These are phyloP conservation scores for Stratiolaelaps scimitus DNA, from an alignment of 1,140 invertebrate genomes.

Conservation along the genomic window DNA sequence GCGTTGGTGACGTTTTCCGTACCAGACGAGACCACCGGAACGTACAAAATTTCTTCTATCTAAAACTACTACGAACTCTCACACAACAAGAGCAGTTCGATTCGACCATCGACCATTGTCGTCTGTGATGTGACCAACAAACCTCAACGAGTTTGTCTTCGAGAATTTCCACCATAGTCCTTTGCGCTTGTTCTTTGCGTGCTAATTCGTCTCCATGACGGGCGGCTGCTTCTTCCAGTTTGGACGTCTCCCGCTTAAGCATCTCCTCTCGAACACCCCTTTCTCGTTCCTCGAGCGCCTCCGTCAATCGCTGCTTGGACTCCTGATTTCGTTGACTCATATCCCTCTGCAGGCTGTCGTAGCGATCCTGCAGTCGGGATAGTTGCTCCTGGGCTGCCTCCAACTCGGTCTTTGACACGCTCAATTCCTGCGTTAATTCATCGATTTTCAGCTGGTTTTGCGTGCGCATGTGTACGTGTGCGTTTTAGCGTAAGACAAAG, in stretches of 20 bases:
- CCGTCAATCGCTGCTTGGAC: background rate
- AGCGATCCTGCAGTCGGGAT: background rate
- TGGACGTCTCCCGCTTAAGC: background rate
- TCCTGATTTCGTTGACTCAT: background rate
- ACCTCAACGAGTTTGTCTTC: slow-evolving; percentile 24
- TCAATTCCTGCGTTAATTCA: background rate
- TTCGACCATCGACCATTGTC: too few species aligned
- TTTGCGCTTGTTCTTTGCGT: background rate
- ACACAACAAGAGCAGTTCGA: too few species aligned
- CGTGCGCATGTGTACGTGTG: too few species aligned
- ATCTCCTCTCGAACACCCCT: background rate
- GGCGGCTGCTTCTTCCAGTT: background rate
- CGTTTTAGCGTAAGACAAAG: too few species aligned
- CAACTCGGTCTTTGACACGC: background rate
- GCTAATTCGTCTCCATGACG: background rate
- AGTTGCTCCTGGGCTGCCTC: background rate
- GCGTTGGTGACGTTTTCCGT: too few species aligned
- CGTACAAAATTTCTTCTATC: too few species aligned
- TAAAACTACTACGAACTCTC: too few species aligned
- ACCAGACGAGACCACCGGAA: too few species aligned
- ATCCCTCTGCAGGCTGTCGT: background rate
- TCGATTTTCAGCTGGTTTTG: background rate
- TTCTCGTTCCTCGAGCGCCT: background rate
- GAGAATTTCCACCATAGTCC: slow-evolving; percentile 2
- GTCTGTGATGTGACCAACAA: too few species aligned